These are phyloP conservation scores for Platynereis dumerilii DNA, from an alignment of 2,888 invertebrate species.

Conservation along the genomic window DNA sequence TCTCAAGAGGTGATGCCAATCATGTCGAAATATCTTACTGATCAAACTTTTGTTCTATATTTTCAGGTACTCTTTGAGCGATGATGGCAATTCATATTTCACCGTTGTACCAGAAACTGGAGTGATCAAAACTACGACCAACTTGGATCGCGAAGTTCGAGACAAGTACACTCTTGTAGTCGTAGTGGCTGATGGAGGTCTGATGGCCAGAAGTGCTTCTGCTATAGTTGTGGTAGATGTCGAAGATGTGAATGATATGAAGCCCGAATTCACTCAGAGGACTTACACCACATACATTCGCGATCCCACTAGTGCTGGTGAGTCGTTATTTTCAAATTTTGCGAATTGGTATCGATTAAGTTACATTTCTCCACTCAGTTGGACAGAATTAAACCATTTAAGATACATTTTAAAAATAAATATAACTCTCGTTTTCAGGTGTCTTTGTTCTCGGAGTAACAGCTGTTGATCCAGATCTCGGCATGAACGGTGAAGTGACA, in stretches of 20 bases:
- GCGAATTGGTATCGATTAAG: no score
- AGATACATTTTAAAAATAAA: no score
- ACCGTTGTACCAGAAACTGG: no score
- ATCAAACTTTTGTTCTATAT: no score
- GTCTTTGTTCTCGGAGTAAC: constrained; percentile 90
- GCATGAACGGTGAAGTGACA: constrained; percentile 79
- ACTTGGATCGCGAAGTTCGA: constrained; percentile 81
- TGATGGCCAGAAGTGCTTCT: constrained; percentile 75
- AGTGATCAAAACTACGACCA: no score
- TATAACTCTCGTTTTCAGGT: constrained; percentile 52
- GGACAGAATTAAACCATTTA: no score
- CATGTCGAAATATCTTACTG: no score
- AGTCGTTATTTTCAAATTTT: constrained; percentile 38
- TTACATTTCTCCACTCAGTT: no score
- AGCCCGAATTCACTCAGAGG: constrained; percentile 74
- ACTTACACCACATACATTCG: constrained; percentile 80
- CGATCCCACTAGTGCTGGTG: constrained; percentile 78
- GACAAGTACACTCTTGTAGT: constrained; percentile 56
- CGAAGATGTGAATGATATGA: constrained; percentile 93
- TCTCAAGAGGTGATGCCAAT: no score
- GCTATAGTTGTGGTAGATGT: constrained; percentile 86
- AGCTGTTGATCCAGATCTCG: constrained; percentile 84
- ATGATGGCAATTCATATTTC: no score
- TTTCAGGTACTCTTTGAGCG: no score
- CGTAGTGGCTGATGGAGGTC: constrained; percentile 56